Conservation (phyloP, 92 coral and sea anemone genomes). For the Hydrozoanthus gracilis region DNA sequence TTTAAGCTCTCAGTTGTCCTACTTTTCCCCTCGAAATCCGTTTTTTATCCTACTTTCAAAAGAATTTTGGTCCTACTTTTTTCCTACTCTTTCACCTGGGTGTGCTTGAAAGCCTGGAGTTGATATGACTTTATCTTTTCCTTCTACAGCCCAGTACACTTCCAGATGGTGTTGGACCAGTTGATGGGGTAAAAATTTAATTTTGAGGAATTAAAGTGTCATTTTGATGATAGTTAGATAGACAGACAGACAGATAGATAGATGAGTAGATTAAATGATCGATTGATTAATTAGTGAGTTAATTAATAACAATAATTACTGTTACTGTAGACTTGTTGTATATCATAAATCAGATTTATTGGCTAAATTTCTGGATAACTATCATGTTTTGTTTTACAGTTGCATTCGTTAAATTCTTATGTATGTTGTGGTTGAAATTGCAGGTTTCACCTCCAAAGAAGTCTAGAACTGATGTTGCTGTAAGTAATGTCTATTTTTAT, state of each 20-base stretch:
- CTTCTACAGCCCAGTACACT: constrained; percentile 37
- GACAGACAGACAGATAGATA: no score
- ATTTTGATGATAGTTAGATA: neutral
- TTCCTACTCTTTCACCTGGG: no score
- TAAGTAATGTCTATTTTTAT: constrained; percentile 39
- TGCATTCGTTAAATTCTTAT: neutral
- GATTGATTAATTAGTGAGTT: neutral
- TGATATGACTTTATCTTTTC: no score
- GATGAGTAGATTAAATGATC: no score
- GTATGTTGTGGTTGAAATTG: neutral
- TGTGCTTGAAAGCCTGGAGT: no score
- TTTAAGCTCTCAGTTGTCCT: neutral
- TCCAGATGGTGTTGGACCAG: constrained; percentile 46
- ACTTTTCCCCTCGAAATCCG: neutral
- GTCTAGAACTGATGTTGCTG: constrained; percentile 56
- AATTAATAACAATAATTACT: neutral
- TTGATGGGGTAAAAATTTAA: constrained; percentile 27
- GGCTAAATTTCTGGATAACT: no score
- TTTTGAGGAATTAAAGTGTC: neutral
- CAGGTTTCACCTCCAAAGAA: constrained; percentile 84
- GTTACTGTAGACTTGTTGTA: neutral
- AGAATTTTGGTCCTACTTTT: no score
- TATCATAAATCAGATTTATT: no score
- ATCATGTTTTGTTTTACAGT: neutral
- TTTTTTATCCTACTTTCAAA: neutral